Percentiles rank a stretch among this genome's conserved stretches.
phyloP scores from a whole-genome alignment of 2,113 vertebrate species.

The Ranitomeya variabilis region DNA sequence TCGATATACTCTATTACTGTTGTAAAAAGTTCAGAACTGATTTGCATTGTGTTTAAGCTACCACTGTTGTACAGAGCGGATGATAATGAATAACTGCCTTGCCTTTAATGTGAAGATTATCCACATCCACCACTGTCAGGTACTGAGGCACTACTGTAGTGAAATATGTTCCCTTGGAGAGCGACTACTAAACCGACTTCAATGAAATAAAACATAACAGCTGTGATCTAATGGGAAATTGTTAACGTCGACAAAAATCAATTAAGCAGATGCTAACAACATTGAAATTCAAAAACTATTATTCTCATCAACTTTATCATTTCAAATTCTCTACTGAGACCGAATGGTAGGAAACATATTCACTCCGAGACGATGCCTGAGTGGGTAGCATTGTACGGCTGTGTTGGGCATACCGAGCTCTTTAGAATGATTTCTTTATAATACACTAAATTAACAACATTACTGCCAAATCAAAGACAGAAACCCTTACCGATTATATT shows the following conservation, averaged over 20 bases:
- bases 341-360: background rate
- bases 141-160: slow-evolving; percentile 28
- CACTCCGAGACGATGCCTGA: background rate
- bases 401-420: background rate
- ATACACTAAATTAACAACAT: background rate
- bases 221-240: slow-evolving; percentile 45
- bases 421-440: background rate
- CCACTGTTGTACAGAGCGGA: background rate
- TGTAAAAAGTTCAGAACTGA: background rate
- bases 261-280: slow-evolving; percentile 56
- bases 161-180: slow-evolving; percentile 47
- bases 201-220: slow-evolving; percentile 45
- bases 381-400: background rate
- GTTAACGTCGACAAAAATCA: slow-evolving; percentile 53
- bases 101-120: background rate
- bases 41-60: background rate
- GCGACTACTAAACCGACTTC: slow-evolving; percentile 13
- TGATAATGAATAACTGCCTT: background rate
- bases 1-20: too few relatives aligned
- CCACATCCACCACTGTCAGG: background rate
- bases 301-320: slow-evolving; percentile 42
- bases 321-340: slow-evolving; percentile 34
- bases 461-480: background rate
- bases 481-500: background rate
- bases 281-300: slow-evolving; percentile 52